Evolutionary conservation across 35 echinoderm and acorn worm species (phyloP), one percentile per base, ranked within the genome.

Genomic region (Eucidaris tribuloides): DNA sequence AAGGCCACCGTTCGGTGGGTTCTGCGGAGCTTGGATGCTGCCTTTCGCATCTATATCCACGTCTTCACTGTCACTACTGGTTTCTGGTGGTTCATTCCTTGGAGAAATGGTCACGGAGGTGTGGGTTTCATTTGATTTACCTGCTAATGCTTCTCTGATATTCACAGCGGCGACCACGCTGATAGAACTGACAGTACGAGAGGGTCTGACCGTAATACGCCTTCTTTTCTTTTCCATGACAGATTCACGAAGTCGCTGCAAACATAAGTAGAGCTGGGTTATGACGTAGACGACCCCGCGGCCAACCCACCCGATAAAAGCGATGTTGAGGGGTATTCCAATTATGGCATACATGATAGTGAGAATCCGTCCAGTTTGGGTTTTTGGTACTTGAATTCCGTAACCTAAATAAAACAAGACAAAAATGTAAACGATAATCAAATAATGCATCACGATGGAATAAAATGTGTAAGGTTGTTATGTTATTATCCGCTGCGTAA

Each of bases 271-370:
- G 9, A 44, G 37, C 27, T 61, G 29, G 3, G 60, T 40, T 15
- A 48, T 46, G 62, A 31, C 19, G 22, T 11, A 49, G 25, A 63
- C 42, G 31, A 48, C 71, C 2, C 61, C 60, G 18, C 82, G 62
- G 19, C 85, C 85, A 4, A 79, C 76, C 37, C 54, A 58, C 27
- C 81, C 80, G 19, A 90, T 71, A 0, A 90, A 37, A 58, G 72
- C 55, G 68, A 58, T 57, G 44, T 71, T 86, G 20, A 92, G 77
- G 3, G 89, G 89, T 6, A 92, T 86, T n/a, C 89, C 89, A 17
- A 92, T 76, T 58, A 92, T 84, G 28, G 89, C 89, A 61, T 92
- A 92, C 17, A 92, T 3, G 62, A 92, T 66, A 34, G 82, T 86
- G 28, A 92, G 49, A 3, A 60, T 55, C 22, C 83, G 56, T 13